Conservation (phyloP, 2,888 invertebrate species). For the Trachelus stipa region DNA sequence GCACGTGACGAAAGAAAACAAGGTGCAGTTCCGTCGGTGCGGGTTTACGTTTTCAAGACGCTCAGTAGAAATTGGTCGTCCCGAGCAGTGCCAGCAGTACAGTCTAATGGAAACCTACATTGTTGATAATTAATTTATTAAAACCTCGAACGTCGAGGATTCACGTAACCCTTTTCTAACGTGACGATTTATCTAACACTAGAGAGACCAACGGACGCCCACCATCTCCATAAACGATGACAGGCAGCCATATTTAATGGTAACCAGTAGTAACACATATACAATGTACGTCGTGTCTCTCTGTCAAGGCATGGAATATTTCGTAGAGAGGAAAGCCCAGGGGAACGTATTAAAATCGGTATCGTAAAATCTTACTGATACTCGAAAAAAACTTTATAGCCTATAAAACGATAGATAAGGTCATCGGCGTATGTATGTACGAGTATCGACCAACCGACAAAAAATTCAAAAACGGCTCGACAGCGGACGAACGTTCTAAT, state of each 20-base stretch:
- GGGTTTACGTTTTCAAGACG: constrained; percentile 48
- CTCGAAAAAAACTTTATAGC: background rate
- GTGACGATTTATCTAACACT: background rate
- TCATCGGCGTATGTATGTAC: background rate
- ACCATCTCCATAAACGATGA: background rate
- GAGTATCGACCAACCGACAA: background rate
- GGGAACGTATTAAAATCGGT: background rate
- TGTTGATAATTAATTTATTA: constrained; percentile 23
- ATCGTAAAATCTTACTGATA: background rate
- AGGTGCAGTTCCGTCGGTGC: constrained; percentile 41
- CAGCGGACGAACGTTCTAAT: background rate
- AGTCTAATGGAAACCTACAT: constrained; percentile 30
- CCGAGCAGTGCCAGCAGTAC: background rate
- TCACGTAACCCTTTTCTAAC: background rate
- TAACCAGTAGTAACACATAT: background rate
- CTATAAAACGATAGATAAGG: background rate
- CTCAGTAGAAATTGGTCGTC: constrained; percentile 35
- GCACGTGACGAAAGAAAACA: constrained; percentile 53
- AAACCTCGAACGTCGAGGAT: background rate
- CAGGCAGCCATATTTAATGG: background rate
- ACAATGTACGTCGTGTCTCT: background rate
- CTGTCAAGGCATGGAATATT: background rate
- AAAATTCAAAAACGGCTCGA: background rate
- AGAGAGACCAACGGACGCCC: background rate
- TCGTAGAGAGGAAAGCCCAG: background rate